Evolutionary conservation across 2,888 invertebrate genomes (phyloP).

Genomic region (Trissolcus japonicus): DNA sequence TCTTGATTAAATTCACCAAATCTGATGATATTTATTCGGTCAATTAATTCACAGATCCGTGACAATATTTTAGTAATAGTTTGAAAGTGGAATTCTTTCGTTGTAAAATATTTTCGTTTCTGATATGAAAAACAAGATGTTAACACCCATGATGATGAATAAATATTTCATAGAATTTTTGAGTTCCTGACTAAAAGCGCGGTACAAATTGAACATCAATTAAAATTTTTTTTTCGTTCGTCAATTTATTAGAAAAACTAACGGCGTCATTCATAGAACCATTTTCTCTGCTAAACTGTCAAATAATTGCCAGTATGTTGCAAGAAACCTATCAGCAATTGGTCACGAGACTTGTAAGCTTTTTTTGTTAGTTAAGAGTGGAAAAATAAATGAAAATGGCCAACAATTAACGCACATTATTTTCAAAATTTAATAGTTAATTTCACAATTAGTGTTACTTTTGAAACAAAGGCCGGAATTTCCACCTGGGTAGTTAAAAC

Average conservation of each 20-base stretch:
- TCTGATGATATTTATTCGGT: background rate
- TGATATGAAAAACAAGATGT: background rate
- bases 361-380: background rate
- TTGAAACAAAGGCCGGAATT: conserved; percentile 28
- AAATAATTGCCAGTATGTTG: conserved; percentile 26
- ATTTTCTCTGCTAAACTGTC: conserved; percentile 20
- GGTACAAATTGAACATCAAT: too few relatives aligned
- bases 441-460: too few relatives aligned
- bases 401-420: too few relatives aligned
- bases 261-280: conserved; percentile 24
- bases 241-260: conserved; percentile 16
- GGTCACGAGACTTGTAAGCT: conserved; percentile 2
- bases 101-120: background rate
- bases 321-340: conserved; percentile 13
- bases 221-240: conserved; percentile 2
- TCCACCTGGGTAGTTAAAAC: conserved; percentile 4
- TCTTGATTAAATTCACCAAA: background rate
- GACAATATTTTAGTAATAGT: background rate
- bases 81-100: background rate
- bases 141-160: background rate
- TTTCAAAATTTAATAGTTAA: too few relatives aligned
- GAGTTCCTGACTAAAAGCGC: too few relatives aligned
- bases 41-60: conserved; percentile 2
- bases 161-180: too few relatives aligned
- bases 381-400: too few relatives aligned